These are phyloP conservation scores for Pseudorhombus dupliciocellatus DNA, from an alignment of 2,113 vertebrate species.

Conservation along the genomic window DNA sequence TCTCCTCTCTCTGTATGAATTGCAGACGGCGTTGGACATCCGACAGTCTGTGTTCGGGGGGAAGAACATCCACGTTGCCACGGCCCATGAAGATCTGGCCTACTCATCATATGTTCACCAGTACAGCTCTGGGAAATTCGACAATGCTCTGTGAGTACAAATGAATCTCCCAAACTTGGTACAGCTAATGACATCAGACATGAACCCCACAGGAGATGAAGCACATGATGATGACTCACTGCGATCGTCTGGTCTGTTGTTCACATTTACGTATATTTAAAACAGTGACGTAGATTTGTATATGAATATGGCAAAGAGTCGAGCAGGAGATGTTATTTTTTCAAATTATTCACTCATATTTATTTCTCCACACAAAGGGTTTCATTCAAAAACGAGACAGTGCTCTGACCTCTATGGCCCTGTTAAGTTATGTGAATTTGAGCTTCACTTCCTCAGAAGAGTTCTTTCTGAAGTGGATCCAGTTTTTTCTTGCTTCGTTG, in stretches of 20 bases:
- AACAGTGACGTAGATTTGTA: neutral
- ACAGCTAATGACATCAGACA: constrained; percentile 29
- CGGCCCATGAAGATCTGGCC: constrained; percentile 96
- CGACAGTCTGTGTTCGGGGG: constrained; percentile 98
- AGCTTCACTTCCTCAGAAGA: constrained; percentile 38
- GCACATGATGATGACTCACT: constrained; percentile 21
- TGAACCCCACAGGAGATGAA: constrained; percentile 1
- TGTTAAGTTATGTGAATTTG: neutral
- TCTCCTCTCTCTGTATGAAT: neutral
- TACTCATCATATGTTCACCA: constrained; percentile 99
- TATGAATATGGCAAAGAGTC: neutral
- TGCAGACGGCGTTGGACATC: constrained; percentile 95
- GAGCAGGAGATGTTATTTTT: neutral
- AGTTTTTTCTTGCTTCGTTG: neutral
- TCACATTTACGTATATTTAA: neutral
- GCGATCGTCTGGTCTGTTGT: neutral
- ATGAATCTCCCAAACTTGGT: neutral
- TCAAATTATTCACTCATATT: neutral
- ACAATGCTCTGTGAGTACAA: constrained; percentile 95
- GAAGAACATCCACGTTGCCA: constrained; percentile 98
- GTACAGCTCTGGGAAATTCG: constrained; percentile 99
- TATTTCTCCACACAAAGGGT: too few species aligned
- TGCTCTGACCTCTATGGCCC: constrained; percentile 9
- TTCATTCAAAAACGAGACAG: constrained; percentile 10
- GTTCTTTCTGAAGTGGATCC: constrained; percentile 18